Evolutionary conservation across 2,888 invertebrate genomes (phyloP), one percentile per base, ranked within the genome.

Genomic region (Athrips mouffetella): DNA sequence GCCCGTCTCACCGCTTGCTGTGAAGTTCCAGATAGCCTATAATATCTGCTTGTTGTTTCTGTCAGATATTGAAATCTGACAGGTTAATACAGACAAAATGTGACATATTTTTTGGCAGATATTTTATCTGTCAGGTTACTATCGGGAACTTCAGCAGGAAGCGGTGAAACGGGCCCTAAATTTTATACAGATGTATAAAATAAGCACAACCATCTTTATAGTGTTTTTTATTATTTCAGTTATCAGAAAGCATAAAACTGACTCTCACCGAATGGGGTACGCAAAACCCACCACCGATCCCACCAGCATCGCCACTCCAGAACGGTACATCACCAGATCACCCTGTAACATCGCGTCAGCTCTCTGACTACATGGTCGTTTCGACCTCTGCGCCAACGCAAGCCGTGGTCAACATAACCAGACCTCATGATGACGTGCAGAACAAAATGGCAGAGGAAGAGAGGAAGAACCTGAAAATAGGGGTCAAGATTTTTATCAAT

Each of bases 401-500:
- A 47, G 76, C 80, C 0, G 83, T 90, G 0, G 68, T 91, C 20
- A 80, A 87, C 50, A 87, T 93, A 47, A 89, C 90, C 30, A 84
- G 92, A 55, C 90, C 89, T 0, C 89, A 90, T 45, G 91, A 91
- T 68, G 93, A 93, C 61, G 83, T 92, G 0, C 81, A 89, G 41
- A 87, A 85, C 54, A 92, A 92, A 68, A 90, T 93, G 73, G 90
- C 89, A 0, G 93, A 92, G 59, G 91, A 94, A 54, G 93, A 93
- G 56, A 85, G 94, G 35, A 91, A 92, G 62, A 93, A 95, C 62
- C 85, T 96, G 27, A 95, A 96, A 82, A 93, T 96, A 60, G 95
- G 95, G 30, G 93, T 95, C 1, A 97, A 98, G 84, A 90, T 97
- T 59, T 97, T 97, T 74, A 87, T 97, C 10, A 94, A 94, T 57